phyloP scores from a whole-genome alignment of 2,888 invertebrate genomes.

The Caenorhabditis wallacei region DNA sequence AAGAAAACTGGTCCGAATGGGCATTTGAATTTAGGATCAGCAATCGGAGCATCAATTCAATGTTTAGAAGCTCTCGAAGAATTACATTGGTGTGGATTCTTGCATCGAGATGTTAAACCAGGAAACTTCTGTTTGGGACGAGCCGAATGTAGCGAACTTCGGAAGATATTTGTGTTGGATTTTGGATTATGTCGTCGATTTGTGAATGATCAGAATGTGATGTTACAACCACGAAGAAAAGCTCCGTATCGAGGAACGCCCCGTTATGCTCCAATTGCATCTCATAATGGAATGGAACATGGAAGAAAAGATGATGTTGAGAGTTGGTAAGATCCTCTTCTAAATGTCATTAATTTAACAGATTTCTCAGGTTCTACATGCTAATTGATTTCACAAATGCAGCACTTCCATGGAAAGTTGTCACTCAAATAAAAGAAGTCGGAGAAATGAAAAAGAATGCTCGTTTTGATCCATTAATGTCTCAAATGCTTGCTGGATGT shows the following conservation, averaged over 20 bases:
- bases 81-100: conserved; percentile 75
- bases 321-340: conserved; percentile 63
- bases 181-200: conserved; percentile 77
- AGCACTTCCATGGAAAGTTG: conserved; percentile 78
- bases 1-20: conserved; percentile 71
- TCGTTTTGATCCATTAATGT: conserved; percentile 46
- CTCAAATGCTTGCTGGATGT: conserved; percentile 62
- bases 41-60: conserved; percentile 77
- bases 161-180: conserved; percentile 79
- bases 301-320: conserved; percentile 77
- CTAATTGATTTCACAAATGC: conserved; percentile 78
- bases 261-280: conserved; percentile 77
- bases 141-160: conserved; percentile 74
- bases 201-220: conserved; percentile 72
- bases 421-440: conserved; percentile 74
- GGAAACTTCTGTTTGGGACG: conserved; percentile 80
- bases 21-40: conserved; percentile 74
- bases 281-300: conserved; percentile 72
- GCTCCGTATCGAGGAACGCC: conserved; percentile 79
- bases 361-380: conserved; percentile 74
- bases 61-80: conserved; percentile 80
- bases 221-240: conserved; percentile 72
- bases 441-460: conserved; percentile 67
- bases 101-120: conserved; percentile 73
- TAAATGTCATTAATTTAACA: background rate